Conservation (phyloP, 2,113 vertebrate genomes). For the Oryzias javanicus region DNA sequence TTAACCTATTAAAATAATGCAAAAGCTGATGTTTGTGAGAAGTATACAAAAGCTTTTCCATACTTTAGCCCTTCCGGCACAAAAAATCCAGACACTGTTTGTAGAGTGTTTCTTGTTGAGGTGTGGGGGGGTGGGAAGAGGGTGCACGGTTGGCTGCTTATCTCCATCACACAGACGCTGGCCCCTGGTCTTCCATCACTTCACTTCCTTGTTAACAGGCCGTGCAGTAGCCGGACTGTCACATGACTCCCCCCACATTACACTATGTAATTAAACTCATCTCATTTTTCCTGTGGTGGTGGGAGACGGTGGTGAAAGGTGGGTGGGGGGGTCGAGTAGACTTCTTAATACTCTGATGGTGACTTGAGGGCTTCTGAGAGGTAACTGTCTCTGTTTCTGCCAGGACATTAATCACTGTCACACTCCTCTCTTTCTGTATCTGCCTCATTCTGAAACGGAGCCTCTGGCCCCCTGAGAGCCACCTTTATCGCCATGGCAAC, state of each 20-base stretch:
- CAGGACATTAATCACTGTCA: slow-evolving; percentile 80
- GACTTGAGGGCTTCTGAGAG: slow-evolving; percentile 27
- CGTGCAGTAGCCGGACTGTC: slow-evolving; percentile 12
- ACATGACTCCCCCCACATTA: slow-evolving; percentile 16
- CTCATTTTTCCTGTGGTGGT: neutral
- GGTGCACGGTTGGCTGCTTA: slow-evolving; percentile 42
- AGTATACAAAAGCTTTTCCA: neutral
- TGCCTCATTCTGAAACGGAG: slow-evolving; percentile 49
- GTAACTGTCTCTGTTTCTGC: slow-evolving; percentile 57
- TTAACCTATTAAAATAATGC: neutral
- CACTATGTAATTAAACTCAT: slow-evolving; percentile 44
- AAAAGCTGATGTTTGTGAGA: slow-evolving; percentile 3
- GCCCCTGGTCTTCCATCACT: slow-evolving; percentile 52
- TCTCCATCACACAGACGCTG: slow-evolving; percentile 55
- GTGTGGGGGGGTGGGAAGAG: neutral
- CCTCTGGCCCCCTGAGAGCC: slow-evolving; percentile 54
- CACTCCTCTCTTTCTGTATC: slow-evolving; percentile 54
- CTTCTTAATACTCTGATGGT: slow-evolving; percentile 14
- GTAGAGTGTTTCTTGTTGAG: slow-evolving; percentile 7
- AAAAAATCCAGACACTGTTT: slow-evolving; percentile 28
- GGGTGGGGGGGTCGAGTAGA: neutral
- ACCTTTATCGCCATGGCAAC: slow-evolving; percentile 72
- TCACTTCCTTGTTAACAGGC: slow-evolving; percentile 53
- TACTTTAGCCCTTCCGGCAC: slow-evolving; percentile 10
- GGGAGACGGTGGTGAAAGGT: neutral